A percentile compares a stretch with the other conserved stretches of the same genome.
These are phyloP conservation scores for Hetaerina titia DNA, from an alignment of 2,888 invertebrate species.

Conservation along the genomic window DNA sequence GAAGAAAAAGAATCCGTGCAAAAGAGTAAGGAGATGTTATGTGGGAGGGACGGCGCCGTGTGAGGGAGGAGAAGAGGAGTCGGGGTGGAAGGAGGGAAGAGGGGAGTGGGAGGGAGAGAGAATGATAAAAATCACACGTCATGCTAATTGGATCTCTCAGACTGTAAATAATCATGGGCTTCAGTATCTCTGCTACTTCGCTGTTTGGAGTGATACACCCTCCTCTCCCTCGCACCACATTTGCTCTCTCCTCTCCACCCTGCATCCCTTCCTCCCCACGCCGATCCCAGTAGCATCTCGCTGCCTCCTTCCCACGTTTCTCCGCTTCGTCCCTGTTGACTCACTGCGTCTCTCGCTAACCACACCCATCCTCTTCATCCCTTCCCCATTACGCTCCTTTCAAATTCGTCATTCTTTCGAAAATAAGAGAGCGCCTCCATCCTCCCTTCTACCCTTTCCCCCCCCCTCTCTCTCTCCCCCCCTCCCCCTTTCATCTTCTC, in stretches of 20 bases:
- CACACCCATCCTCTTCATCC: background rate
- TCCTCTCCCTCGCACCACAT: background rate
- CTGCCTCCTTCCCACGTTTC: background rate
- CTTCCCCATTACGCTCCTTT: slow-evolving; percentile 53
- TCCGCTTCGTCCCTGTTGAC: background rate
- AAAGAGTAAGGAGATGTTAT: background rate
- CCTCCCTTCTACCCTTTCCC: background rate
- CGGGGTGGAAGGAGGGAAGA: background rate
- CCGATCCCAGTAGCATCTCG: background rate
- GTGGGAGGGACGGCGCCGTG: background rate
- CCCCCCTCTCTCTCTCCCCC: background rate
- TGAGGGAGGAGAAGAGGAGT: background rate
- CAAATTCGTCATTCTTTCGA: slow-evolving; percentile 54
- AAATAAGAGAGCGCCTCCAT: slow-evolving; percentile 3
- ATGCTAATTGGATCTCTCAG: slow-evolving; percentile 67
- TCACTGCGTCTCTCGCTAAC: background rate
- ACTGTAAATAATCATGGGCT: slow-evolving; percentile 46
- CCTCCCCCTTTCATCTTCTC: background rate
- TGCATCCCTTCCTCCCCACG: background rate
- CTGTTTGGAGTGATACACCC: background rate
- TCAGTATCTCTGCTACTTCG: background rate
- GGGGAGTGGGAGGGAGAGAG: background rate
- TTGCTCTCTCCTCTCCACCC: background rate
- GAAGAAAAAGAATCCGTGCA: background rate
- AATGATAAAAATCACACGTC: slow-evolving; percentile 66